Evolutionary conservation across 1,140 invertebrate genomes (phyloP).

Genomic region (Dendroctonus ponderosae): DNA sequence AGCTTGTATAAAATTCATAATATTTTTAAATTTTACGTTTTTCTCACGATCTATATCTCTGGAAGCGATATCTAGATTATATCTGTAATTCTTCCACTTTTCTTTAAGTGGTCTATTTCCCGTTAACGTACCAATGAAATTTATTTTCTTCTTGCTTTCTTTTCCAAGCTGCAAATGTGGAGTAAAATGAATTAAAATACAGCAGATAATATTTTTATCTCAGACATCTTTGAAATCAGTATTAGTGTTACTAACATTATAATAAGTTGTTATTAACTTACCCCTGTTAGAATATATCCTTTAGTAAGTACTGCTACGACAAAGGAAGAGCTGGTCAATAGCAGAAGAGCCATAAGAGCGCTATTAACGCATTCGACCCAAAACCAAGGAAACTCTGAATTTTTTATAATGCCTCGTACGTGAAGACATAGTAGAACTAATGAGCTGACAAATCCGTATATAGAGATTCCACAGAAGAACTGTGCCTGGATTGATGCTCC

Average conservation of each 20-base stretch:
- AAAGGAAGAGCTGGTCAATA: conserved; percentile 9
- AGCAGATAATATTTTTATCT: too few relatives aligned
- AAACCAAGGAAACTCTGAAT: conserved; percentile 25
- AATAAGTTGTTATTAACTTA: conserved; percentile 7
- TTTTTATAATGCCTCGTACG: conserved; percentile 7
- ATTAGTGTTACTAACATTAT: not conserved
- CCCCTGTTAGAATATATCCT: conserved; percentile 25
- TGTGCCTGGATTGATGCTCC: conserved; percentile 5
- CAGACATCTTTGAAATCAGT: too few relatives aligned
- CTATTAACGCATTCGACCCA: conserved; percentile 26
- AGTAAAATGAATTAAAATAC: too few relatives aligned
- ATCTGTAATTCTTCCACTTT: too few relatives aligned
- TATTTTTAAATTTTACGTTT: too few relatives aligned
- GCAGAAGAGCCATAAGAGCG: conserved; percentile 9
- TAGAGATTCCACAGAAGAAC: conserved; percentile 11
- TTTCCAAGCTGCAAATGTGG: too few relatives aligned
- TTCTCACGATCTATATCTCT: too few relatives aligned
- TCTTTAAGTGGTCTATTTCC: too few relatives aligned
- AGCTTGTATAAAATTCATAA: too few relatives aligned
- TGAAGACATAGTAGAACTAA: conserved; percentile 14
- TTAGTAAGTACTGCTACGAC: conserved; percentile 12
- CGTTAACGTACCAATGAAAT: too few relatives aligned
- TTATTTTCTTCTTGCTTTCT: too few relatives aligned
- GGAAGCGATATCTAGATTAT: too few relatives aligned
- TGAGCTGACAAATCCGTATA: conserved; percentile 13